These are phyloP conservation scores for Rutpela maculata DNA, from an alignment of 2,888 invertebrate species.

Conservation along the genomic window DNA sequence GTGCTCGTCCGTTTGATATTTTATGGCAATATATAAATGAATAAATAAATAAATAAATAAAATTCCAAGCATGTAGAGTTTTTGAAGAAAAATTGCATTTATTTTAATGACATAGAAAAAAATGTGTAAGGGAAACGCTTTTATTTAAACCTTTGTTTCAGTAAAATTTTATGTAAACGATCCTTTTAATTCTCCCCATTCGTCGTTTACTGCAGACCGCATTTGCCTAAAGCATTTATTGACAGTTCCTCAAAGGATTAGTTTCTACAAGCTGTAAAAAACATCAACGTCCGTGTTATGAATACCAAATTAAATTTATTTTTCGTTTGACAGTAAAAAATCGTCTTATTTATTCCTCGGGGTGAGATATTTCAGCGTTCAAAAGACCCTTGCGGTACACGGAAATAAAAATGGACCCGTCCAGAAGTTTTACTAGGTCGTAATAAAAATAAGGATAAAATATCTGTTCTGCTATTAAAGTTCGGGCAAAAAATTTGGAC, in stretches of 20 bases:
- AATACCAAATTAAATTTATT: constrained; percentile 23
- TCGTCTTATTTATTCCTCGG: constrained; percentile 20
- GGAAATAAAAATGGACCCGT: neutral
- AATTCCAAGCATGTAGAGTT: too few species aligned
- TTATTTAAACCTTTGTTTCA: too few species aligned
- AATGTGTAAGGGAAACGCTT: too few species aligned
- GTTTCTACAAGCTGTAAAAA: constrained; percentile 18
- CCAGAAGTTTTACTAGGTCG: neutral
- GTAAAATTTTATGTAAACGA: neutral
- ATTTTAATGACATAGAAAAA: too few species aligned
- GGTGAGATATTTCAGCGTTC: constrained; percentile 19
- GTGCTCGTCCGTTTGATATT: too few species aligned
- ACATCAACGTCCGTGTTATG: constrained; percentile 8
- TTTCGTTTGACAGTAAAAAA: constrained; percentile 24
- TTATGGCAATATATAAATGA: too few species aligned
- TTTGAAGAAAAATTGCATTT: too few species aligned
- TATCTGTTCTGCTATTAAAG: constrained; percentile 10
- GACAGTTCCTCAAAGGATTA: constrained; percentile 11
- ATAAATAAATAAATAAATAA: too few species aligned
- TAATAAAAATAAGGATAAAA: constrained; percentile 20
- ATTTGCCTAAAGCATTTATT: constrained; percentile 6
- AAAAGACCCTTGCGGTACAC: constrained; percentile 9
- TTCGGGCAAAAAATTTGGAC: constrained; percentile 1
- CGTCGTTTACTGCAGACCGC: neutral
- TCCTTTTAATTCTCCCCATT: neutral